Percentiles rank a stretch among this genome's conserved stretches.
These are phyloP conservation scores for Dunckerocampus dactyliophorus DNA, from an alignment of 2,113 vertebrate species.

Conservation along the genomic window DNA sequence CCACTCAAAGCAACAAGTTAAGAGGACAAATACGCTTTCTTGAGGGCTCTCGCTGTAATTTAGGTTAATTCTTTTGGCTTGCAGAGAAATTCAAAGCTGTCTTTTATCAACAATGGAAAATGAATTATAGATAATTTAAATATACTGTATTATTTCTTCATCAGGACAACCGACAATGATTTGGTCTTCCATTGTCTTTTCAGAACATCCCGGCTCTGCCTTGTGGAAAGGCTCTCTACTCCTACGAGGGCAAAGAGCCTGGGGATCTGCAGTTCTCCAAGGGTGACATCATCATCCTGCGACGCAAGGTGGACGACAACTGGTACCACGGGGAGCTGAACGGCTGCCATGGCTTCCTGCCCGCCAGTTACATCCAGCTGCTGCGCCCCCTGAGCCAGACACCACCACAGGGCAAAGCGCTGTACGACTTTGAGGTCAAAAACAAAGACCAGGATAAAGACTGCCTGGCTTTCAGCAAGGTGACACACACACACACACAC, in stretches of 20 bases:
- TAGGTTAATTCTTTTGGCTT: background rate
- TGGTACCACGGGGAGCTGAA: slow-evolving; percentile 97
- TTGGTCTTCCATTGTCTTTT: slow-evolving; percentile 13
- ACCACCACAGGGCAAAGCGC: slow-evolving; percentile 92
- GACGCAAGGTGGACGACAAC: slow-evolving; percentile 90
- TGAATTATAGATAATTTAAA: too few relatives aligned
- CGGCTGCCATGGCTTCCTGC: slow-evolving; percentile 90
- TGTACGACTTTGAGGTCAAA: slow-evolving; percentile 98
- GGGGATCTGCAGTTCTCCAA: slow-evolving; percentile 95
- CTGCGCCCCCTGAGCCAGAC: slow-evolving; percentile 86
- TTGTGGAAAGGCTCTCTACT: slow-evolving; percentile 92
- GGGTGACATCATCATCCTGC: slow-evolving; percentile 92
- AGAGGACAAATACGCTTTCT: slow-evolving; percentile 5
- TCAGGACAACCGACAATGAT: background rate
- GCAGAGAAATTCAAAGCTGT: too few relatives aligned
- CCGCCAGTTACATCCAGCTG: slow-evolving; percentile 92
- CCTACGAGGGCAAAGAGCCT: slow-evolving; percentile 91
- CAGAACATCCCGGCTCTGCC: slow-evolving; percentile 89
- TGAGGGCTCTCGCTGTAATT: background rate
- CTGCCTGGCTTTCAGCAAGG: slow-evolving; percentile 96
- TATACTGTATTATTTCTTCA: too few relatives aligned
- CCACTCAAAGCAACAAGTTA: background rate
- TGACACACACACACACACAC: slow-evolving; percentile 51
- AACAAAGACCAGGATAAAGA: slow-evolving; percentile 98
- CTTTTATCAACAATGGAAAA: too few relatives aligned